Evolutionary conservation across 1,140 invertebrate species (phyloP), one percentile per base, ranked within the genome.

Genomic region (Saxidomus purpurata): DNA sequence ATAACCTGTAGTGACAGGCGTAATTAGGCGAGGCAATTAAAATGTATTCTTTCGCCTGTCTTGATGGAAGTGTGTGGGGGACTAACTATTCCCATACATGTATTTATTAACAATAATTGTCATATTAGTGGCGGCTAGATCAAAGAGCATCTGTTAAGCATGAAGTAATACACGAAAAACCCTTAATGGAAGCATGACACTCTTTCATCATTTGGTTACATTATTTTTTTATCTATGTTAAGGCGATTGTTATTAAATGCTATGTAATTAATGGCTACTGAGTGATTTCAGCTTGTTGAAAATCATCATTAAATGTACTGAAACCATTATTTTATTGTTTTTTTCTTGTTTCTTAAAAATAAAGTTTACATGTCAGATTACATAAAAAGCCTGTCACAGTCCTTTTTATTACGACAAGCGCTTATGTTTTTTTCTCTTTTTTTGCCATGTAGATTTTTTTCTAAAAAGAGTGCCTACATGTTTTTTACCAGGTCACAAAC

Each of bases 11-110:
- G 67, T 71, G 67, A 71, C 67, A 71, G 34, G 31, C 67, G 1
- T 61, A 82, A 82, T 82, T 82, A 82, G 36, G 13, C 38, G 52
- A 40, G 38, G 38, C 47, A 82, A 82, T 82, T 61, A 82, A 59
- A 82, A 82, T 63, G 43, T 43, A 82, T 61, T 38, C 49, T 63
- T 38, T 63, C 36, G 28, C 38, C 80, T 40, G 80, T 82, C 31
- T 11, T 8, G 17, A 67, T 36, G 49, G 17, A 81, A 61, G 43
- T 61, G 43, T 61, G 80, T 61, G 52, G 47, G 47, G 38, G 52
- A 67, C 55, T 52, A n/a, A 40, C 52, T 82, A 11, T 22, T 61
- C n/a, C 9, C 9, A n/a, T 61, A 80, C 76, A 38, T 49, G 31
- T 49, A 52, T 52, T 80, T 49, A 55, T 38, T 17, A 82, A 43